Evolutionary conservation across 2,888 invertebrate genomes (phyloP).

Genomic region (Lampropteryx suffumata): DNA sequence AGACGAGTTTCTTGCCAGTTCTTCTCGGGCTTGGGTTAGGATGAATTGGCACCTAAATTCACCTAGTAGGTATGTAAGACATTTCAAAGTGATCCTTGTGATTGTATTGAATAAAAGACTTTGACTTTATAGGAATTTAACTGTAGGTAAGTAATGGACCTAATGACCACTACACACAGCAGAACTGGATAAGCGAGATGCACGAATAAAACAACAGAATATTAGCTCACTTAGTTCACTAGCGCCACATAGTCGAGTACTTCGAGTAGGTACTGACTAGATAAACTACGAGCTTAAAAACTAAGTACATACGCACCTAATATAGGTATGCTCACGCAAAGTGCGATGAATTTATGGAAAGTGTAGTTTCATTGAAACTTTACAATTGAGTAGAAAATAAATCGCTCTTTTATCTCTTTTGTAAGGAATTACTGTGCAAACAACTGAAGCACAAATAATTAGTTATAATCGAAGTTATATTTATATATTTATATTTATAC

Average conservation of each 20-base stretch:
- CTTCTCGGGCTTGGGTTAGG: too few species aligned
- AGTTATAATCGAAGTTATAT: neutral
- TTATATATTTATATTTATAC: too few species aligned
- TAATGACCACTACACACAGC: too few species aligned
- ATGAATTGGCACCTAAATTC: too few species aligned
- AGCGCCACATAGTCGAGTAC: conserved; percentile 36
- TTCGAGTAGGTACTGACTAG: neutral
- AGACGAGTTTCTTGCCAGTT: too few species aligned
- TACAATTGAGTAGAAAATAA: too few species aligned
- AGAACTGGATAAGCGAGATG: conserved; percentile 14
- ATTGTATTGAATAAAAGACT: too few species aligned
- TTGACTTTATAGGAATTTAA: too few species aligned
- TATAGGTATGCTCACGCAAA: conserved; percentile 14
- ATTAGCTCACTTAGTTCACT: conserved; percentile 36
- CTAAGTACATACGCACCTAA: too few species aligned
- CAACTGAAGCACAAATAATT: conserved; percentile 2
- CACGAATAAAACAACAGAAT: conserved; percentile 34
- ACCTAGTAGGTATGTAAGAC: too few species aligned
- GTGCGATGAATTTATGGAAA: conserved; percentile 7
- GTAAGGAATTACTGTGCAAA: conserved; percentile 6
- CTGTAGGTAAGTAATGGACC: too few species aligned
- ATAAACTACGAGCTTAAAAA: conserved; percentile 24
- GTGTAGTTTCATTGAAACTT: neutral
- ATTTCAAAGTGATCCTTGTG: too few species aligned
- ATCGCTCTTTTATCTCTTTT: neutral